Evolutionary conservation across 2,888 invertebrate genomes (phyloP), one percentile per base, ranked within the genome.

Genomic region (Hydriomena furcata): DNA sequence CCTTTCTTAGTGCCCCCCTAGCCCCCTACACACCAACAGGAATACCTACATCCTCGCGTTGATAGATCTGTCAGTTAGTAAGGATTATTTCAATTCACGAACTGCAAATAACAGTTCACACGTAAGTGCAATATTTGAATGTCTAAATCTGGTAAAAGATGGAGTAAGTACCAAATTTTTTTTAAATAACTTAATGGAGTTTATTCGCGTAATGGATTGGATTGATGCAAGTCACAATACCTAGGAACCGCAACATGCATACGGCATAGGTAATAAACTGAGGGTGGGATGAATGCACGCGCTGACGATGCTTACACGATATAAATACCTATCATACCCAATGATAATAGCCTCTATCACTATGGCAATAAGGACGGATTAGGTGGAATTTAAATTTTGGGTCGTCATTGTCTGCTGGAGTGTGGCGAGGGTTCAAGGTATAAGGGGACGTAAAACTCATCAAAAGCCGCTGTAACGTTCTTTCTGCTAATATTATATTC

Each of bases 271-370:
- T 76, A 84, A 84, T 85, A 83, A 81, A 80, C 71, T 58, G 77
- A 79, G 88, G 88, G 87, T 85, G 73, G 76, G 73, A 79, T 80
- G 84, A 84, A 87, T 83, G 83, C 80, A 79, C 78, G 78, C 65
- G 78, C 73, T 76, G 76, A 69, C 74, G 67, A 56, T 57, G 68
- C 66, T 65, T 61, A 63, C 68, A 73, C 58, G 58, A 44, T 61
- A 60, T 52, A 40, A 44, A 36, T 27, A 52, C 25, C 40, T 30
- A 38, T 25, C 46, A 62, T 43, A 49, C 61, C 58, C 49, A 50
- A 52, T 30, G 80, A 66, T 73, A n/a, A 68, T 71, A 63, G 55
- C 53, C 73, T 70, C 63, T 86, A 79, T 68, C 25, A 3, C 43
- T n/a, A 49, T 27, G 28, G 54, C 5, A 49, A 62, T 76, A 84